Percentiles rank a stretch among this genome's conserved stretches.
These are phyloP conservation scores for Galleria mellonella DNA, from an alignment of 1,140 invertebrate genomes.

Conservation along the genomic window DNA sequence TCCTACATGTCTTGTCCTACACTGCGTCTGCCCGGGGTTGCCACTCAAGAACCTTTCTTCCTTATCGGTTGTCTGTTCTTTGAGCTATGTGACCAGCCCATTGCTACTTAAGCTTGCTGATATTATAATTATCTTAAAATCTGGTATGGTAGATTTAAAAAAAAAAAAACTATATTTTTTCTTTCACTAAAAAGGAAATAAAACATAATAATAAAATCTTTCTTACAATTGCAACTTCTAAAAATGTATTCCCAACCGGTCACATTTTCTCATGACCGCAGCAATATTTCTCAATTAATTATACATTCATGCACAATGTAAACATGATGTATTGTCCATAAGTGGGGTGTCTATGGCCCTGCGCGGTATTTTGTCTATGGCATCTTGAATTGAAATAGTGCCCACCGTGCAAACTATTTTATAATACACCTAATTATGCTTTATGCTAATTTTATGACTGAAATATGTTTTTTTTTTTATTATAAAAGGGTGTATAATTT, in stretches of 20 bases:
- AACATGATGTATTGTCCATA: constrained; percentile 46
- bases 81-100: no score
- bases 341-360: constrained; percentile 15
- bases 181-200: constrained; percentile 7
- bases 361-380: constrained; percentile 31
- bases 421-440: constrained; percentile 65
- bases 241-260: constrained; percentile 35
- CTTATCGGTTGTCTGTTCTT: no score
- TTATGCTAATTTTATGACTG: constrained; percentile 62
- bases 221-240: background rate
- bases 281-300: constrained; percentile 60
- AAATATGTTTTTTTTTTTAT: constrained; percentile 35
- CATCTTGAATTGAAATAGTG: constrained; percentile 24
- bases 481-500: constrained; percentile 50
- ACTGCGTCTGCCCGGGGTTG: no score
- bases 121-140: no score
- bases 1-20: no score
- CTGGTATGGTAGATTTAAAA: no score
- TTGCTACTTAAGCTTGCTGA: no score
- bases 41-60: no score
- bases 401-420: constrained; percentile 51
- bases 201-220: constrained; percentile 12
- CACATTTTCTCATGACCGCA: constrained; percentile 35
- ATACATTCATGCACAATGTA: constrained; percentile 66
- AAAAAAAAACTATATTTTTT: no score